Base-by-base conservation (phyloP, 2,113 vertebrate genomes). In the Ornithorhynchus anatinus region DNA sequence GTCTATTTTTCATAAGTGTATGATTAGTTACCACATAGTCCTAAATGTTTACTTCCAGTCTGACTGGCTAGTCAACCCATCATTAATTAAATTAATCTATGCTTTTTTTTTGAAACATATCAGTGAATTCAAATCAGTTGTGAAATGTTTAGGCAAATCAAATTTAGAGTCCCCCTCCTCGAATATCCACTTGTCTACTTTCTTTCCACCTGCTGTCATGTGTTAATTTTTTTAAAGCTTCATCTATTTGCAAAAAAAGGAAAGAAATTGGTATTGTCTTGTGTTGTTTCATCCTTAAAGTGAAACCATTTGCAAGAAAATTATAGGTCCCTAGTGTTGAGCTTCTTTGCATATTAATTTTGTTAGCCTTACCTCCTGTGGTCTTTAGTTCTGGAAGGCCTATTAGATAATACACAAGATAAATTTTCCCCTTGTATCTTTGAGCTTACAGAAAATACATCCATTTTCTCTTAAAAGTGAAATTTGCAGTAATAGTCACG, bases 301-400 rank as follows among this genome's bases (percentile, higher is more conserved):
- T 77, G 92, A 96, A 97, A 96, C 93, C 91, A 96, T 97, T 96
- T 97, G 93, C 92, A 90, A 93, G 95, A 95, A 97, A 98, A 98
- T 98, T 94, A 98, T 94, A 94, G 95, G 95, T 96, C 95, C 95
- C 95, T 88, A 90, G 95, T 96, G 96, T 89, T 94, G 92, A 95
- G 94, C 92, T 94, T 95, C 94, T 98, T 98, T 97, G 96, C 95
- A 98, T 98, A 97, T 96, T 98, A 97, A 98, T 97, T 97, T 96
- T 96, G 96, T 97, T 98, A 97, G 95, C 94, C 94, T 96, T 96
- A 95, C 95, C 96, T 96, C 96, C 96, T 91, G 94, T 86, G 94
- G 95, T 94, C 95, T 95, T 92, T 76, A 92, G 93, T 94, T 95
- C 90, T 94, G 90, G 88, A 94, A 94, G 92, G 93, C 92, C 95